Evolutionary conservation across 1,140 invertebrate species (phyloP).

Genomic region (Tetramorium simillimum): DNA sequence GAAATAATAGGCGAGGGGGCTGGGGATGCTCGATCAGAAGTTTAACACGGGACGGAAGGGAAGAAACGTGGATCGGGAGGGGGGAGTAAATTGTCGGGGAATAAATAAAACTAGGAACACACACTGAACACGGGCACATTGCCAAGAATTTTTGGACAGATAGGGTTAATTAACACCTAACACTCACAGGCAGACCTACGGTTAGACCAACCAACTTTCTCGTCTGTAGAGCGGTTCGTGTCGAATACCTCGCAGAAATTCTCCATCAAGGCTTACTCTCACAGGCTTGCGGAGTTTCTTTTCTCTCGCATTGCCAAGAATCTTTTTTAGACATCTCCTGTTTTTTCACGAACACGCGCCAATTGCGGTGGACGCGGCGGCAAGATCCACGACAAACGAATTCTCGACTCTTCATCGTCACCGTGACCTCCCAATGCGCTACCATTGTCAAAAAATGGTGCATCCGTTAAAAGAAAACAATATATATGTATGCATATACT

Average conservation of each 20-base stretch:
- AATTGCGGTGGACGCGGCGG: no score
- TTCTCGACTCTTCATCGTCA: constrained; percentile 57
- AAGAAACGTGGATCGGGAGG: no score
- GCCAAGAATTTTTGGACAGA: constrained; percentile 81
- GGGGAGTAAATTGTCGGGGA: constrained; percentile 46
- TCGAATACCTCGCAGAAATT: constrained; percentile 75
- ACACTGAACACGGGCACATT: constrained; percentile 82
- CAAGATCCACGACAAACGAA: not conserved
- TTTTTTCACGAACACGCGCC: constrained; percentile 9
- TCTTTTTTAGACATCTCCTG: not conserved
- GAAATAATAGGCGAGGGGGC: constrained; percentile 33
- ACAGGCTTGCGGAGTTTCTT: no score
- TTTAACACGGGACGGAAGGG: not conserved
- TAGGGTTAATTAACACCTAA: constrained; percentile 83
- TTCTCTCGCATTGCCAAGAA: not conserved
- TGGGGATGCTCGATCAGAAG: not conserved
- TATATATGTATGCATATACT: not conserved
- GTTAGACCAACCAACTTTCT: constrained; percentile 82
- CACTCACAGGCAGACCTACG: constrained; percentile 85
- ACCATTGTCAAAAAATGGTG: constrained; percentile 27
- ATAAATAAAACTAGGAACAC: constrained; percentile 69
- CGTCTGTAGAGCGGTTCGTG: constrained; percentile 77
- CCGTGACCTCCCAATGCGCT: constrained; percentile 18
- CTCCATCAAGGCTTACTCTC: not conserved
- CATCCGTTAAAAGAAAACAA: not conserved